These are phyloP conservation scores for Atopsyche davidsoni DNA, from an alignment of 1,140 invertebrate species.

Conservation along the genomic window DNA sequence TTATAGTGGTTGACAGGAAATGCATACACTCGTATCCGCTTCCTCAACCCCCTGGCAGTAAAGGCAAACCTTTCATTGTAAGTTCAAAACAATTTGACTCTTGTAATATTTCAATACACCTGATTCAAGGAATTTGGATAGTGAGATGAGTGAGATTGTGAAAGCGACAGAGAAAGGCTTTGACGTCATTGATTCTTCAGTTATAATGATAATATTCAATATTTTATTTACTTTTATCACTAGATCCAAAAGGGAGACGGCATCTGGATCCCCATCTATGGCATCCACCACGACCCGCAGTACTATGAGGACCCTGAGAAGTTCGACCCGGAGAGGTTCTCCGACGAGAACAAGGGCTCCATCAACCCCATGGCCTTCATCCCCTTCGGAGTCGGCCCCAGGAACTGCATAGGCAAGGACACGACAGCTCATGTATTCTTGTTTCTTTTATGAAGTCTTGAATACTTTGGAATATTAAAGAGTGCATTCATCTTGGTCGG, in stretches of 20 bases:
- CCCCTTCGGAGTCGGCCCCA: slow-evolving; percentile 41
- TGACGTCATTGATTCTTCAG: too few relatives aligned
- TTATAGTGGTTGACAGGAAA: slow-evolving; percentile 33
- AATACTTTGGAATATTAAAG: too few relatives aligned
- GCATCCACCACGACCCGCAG: slow-evolving; percentile 43
- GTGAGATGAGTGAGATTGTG: too few relatives aligned
- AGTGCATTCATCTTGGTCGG: too few relatives aligned
- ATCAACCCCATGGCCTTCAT: slow-evolving; percentile 33
- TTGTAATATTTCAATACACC: too few relatives aligned
- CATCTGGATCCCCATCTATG: slow-evolving; percentile 41
- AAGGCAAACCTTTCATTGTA: background rate
- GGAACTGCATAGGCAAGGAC: slow-evolving; percentile 51
- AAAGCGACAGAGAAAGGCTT: too few relatives aligned
- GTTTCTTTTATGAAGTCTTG: too few relatives aligned
- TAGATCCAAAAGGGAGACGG: slow-evolving; percentile 13
- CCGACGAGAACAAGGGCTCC: slow-evolving; percentile 37
- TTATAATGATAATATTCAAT: too few relatives aligned
- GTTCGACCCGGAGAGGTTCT: slow-evolving; percentile 51
- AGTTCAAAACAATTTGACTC: too few relatives aligned
- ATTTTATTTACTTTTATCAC: too few relatives aligned
- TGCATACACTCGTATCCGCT: slow-evolving; percentile 34
- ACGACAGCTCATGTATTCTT: too few relatives aligned
- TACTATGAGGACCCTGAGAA: slow-evolving; percentile 47
- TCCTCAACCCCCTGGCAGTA: slow-evolving; percentile 1
- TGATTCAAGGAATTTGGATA: too few relatives aligned